Evolutionary conservation across 2,888 invertebrate species (phyloP), one percentile per base, ranked within the genome.

Genomic region (Empis stercorea): DNA sequence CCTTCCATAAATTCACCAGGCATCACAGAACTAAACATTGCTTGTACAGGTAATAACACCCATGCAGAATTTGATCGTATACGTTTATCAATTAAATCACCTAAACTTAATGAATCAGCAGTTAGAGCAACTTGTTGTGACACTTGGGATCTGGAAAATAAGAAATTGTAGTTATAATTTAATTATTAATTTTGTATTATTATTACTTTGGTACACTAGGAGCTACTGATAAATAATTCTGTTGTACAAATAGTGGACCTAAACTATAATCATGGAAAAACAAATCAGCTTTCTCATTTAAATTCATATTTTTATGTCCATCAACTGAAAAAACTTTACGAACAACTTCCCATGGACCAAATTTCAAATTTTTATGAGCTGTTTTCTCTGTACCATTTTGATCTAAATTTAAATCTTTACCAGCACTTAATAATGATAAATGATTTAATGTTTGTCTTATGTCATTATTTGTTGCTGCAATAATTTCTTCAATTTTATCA

Each of bases 191-290:
- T 48, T 46, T 42, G 10, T 42, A 34, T n/a, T 16, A 17, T 45
- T 9, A 23, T 66, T 71, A 84, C 84, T 77, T 80, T 23, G 82
- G 78, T 49, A 79, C 81, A 49, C 78, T 76, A 0, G 93, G 92
- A n/a, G 72, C 67, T 2, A 88, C 89, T 54, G 76, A 76, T 15
- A 89, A 70, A 69, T 99, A 99, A 70, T 97, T 99, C 67, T 99
- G 97, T 60, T 97, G 95, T 0, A 99, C 93, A 71, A 99, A 99
- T 13, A 99, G 73, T 2, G 96, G 92, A n/a, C 85, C 84, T 53
- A 99, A 76, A 59, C 84, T 91, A 71, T 99, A 99, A 73, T 99
- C 99, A 61, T 89, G 84, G 71, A 97, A 99, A 72, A 97, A 99
- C 47, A 99, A 73, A 63, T 88, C 87, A 47, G 83, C 80, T 66